Percentiles rank a stretch among this genome's conserved stretches.
phyloP scores from a whole-genome alignment of 2,888 invertebrate genomes.

The Microctonus aethiopoides region DNA sequence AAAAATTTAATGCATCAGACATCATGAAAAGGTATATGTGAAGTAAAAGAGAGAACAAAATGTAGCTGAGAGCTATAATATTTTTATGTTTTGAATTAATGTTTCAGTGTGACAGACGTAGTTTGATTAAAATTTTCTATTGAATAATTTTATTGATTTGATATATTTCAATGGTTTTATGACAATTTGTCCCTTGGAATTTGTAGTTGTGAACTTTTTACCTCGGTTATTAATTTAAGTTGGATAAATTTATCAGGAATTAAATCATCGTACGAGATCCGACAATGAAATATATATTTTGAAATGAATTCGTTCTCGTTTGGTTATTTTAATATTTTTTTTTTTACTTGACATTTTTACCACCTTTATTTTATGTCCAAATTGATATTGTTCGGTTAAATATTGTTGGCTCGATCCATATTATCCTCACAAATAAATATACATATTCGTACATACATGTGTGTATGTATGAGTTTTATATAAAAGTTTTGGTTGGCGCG shows the following conservation, averaged over 20 bases:
- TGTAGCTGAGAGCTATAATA: not conserved
- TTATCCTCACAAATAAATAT: not conserved
- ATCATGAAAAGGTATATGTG: not conserved
- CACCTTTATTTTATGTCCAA: not conserved
- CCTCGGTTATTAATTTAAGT: no score
- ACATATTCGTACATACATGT: not conserved
- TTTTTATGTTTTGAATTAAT: not conserved
- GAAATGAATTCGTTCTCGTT: no score
- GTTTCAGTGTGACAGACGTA: not conserved
- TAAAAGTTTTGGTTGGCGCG: slow-evolving; percentile 18
- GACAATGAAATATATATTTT: no score
- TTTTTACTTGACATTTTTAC: not conserved
- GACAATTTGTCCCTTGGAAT: not conserved
- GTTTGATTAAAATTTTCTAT: not conserved
- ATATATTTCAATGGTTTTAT: not conserved
- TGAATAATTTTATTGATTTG: not conserved
- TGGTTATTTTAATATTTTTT: not conserved
- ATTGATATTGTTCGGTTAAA: not conserved
- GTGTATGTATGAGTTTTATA: not conserved
- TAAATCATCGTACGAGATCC: no score
- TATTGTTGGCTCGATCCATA: not conserved
- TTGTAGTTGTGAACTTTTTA: not conserved
- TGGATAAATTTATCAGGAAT: not conserved
- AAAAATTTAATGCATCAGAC: not conserved
- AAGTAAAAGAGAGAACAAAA: not conserved